A percentile compares a stretch with the other conserved stretches of the same genome.
These are phyloP conservation scores for Neoscelio sp. DNA, from an alignment of 2,888 invertebrate genomes.

Conservation along the genomic window DNA sequence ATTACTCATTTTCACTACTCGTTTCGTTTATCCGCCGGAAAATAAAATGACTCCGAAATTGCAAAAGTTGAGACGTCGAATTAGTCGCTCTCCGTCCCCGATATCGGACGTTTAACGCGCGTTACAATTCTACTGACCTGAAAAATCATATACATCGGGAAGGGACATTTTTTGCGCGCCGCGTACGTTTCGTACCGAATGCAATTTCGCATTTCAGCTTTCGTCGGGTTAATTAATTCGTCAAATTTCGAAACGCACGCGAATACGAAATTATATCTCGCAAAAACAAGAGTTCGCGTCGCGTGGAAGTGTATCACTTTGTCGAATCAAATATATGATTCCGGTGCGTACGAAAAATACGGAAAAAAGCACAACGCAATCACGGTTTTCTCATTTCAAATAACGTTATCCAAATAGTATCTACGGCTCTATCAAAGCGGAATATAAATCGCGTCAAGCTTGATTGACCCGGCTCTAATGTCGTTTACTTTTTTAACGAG, in stretches of 20 bases:
- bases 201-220: slow-evolving; percentile 5
- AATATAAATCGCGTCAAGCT: slow-evolving; percentile 67
- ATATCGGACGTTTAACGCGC: slow-evolving; percentile 10
- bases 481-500: slow-evolving; percentile 68
- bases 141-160: too few relatives aligned
- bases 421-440: slow-evolving; percentile 61
- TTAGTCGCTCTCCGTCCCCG: too few relatives aligned
- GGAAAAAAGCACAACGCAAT: slow-evolving; percentile 60
- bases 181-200: too few relatives aligned
- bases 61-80: slow-evolving; percentile 5
- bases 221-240: neutral
- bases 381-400: slow-evolving; percentile 64
- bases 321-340: slow-evolving; percentile 46
- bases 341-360: slow-evolving; percentile 12
- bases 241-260: neutral
- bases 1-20: too few relatives aligned
- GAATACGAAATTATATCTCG: too few relatives aligned
- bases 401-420: slow-evolving; percentile 67
- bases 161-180: too few relatives aligned
- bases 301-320: slow-evolving; percentile 17
- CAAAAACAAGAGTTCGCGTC: slow-evolving; percentile 4
- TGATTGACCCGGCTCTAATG: slow-evolving; percentile 66
- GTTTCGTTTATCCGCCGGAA: slow-evolving; percentile 33
- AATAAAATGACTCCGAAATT: slow-evolving; percentile 23
- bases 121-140: slow-evolving; percentile 5